Evolutionary conservation across 2,888 invertebrate species (phyloP).

Genomic region (Drosophila stalkeri): DNA sequence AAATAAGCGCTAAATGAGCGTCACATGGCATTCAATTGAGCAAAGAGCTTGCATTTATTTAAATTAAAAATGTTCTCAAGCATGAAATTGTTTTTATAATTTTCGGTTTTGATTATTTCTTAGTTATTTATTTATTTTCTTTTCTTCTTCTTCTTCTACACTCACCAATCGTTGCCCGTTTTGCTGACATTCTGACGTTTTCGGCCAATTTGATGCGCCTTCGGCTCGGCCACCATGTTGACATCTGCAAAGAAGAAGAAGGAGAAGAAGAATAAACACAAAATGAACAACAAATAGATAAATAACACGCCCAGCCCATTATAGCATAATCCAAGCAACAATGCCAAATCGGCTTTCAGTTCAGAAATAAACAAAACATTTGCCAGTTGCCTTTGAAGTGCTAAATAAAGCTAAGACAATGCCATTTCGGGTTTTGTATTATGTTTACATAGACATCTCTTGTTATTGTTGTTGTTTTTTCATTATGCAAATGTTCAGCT

Average conservation of each 20-base stretch:
- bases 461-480: slow-evolving; percentile 43
- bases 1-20: slow-evolving; percentile 79
- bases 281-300: slow-evolving; percentile 30
- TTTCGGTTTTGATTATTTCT: neutral
- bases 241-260: slow-evolving; percentile 86
- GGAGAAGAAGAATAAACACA: neutral
- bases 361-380: slow-evolving; percentile 17
- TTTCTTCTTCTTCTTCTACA: slow-evolving; percentile 37
- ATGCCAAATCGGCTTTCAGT: slow-evolving; percentile 36
- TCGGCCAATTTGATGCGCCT: slow-evolving; percentile 88
- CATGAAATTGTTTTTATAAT: slow-evolving; percentile 49
- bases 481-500: slow-evolving; percentile 70
- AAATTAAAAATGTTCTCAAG: slow-evolving; percentile 60
- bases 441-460: slow-evolving; percentile 8
- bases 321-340: slow-evolving; percentile 24
- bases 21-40: slow-evolving; percentile 72
- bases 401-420: slow-evolving; percentile 40
- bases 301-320: slow-evolving; percentile 15
- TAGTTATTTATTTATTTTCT: slow-evolving; percentile 2
- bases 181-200: slow-evolving; percentile 88
- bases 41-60: slow-evolving; percentile 60
- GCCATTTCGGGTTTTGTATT: slow-evolving; percentile 36
- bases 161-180: slow-evolving; percentile 88
- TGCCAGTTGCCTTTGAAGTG: slow-evolving; percentile 55
- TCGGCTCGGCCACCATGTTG: slow-evolving; percentile 90